These are phyloP conservation scores for Chroicocephalus ridibundus DNA, from an alignment of 2,113 vertebrate genomes.

Conservation along the genomic window DNA sequence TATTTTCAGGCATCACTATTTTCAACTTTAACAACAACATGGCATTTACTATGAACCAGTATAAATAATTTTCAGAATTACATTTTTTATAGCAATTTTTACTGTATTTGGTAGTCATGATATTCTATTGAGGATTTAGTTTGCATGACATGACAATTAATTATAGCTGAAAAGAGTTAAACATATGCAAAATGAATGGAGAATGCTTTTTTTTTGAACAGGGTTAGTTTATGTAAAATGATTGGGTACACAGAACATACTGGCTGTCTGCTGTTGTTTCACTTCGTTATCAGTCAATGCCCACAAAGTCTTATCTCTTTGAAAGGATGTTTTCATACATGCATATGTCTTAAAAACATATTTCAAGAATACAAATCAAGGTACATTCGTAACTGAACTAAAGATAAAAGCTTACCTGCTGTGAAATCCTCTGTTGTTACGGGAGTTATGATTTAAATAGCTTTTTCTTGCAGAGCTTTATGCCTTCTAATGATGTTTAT, in stretches of 20 bases:
- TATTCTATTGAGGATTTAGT: slow-evolving; percentile 75
- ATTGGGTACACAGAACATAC: slow-evolving; percentile 77
- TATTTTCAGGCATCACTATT: slow-evolving; percentile 1
- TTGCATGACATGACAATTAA: slow-evolving; percentile 78
- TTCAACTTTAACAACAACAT: not conserved
- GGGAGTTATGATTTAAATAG: not conserved
- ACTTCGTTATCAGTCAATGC: slow-evolving; percentile 51
- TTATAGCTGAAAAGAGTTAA: slow-evolving; percentile 79
- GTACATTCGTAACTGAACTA: not conserved
- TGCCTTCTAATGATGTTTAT: slow-evolving; percentile 13
- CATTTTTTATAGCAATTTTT: slow-evolving; percentile 24
- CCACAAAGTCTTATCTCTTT: slow-evolving; percentile 53
- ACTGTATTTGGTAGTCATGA: slow-evolving; percentile 49
- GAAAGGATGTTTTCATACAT: slow-evolving; percentile 52
- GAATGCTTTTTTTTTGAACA: slow-evolving; percentile 70
- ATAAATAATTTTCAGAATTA: slow-evolving; percentile 36
- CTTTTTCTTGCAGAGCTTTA: slow-evolving; percentile 25
- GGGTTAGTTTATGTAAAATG: slow-evolving; percentile 81
- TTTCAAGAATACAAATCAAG: slow-evolving; percentile 59
- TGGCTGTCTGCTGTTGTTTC: slow-evolving; percentile 55
- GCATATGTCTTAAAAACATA: slow-evolving; percentile 56
- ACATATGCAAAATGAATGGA: slow-evolving; percentile 75
- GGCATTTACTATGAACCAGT: slow-evolving; percentile 3
- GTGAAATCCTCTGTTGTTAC: not conserved
- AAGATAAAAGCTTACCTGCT: slow-evolving; percentile 62